phyloP scores from a whole-genome alignment of 2,797 vertebrate species.

The Lacerta agilis region DNA sequence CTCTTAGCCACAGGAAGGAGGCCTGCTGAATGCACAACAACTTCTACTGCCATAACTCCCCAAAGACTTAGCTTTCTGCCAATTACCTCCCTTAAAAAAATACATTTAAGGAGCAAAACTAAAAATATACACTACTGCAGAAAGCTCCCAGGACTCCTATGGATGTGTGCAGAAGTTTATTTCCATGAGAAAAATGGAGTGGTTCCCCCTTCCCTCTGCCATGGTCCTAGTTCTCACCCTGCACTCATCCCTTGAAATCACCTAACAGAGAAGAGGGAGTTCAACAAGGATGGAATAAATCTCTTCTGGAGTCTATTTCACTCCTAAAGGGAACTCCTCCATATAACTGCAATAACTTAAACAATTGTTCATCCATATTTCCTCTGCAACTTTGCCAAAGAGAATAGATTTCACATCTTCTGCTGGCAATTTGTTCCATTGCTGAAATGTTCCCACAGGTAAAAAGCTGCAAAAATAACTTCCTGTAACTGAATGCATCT shows the following conservation, averaged over 20 bases:
- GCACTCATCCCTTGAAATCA: not conserved
- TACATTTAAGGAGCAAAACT: no score
- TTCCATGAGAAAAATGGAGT: not conserved
- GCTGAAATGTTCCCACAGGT: not conserved
- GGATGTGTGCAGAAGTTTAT: not conserved
- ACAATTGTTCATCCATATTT: not conserved
- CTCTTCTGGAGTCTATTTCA: not conserved
- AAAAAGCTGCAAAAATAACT: not conserved
- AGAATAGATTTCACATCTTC: not conserved
- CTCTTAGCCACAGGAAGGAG: not conserved
- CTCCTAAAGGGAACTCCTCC: not conserved
- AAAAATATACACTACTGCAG: not conserved
- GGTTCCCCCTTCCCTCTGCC: not conserved
- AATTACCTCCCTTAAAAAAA: not conserved
- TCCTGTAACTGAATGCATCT: not conserved
- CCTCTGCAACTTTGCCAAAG: not conserved
- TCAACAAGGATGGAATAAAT: not conserved
- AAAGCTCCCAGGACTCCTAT: not conserved
- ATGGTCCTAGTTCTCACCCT: not conserved
- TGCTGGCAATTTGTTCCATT: constrained; percentile 7
- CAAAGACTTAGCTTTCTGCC: no score
- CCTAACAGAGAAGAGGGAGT: not conserved
- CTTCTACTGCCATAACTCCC: not conserved
- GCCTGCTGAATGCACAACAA: not conserved
- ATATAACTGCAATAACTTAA: not conserved